Percentiles rank a stretch among this genome's conserved stretches.
These are phyloP conservation scores for Caenorhabditis sp. DNA, from an alignment of 2,888 invertebrate genomes.

Conservation along the genomic window DNA sequence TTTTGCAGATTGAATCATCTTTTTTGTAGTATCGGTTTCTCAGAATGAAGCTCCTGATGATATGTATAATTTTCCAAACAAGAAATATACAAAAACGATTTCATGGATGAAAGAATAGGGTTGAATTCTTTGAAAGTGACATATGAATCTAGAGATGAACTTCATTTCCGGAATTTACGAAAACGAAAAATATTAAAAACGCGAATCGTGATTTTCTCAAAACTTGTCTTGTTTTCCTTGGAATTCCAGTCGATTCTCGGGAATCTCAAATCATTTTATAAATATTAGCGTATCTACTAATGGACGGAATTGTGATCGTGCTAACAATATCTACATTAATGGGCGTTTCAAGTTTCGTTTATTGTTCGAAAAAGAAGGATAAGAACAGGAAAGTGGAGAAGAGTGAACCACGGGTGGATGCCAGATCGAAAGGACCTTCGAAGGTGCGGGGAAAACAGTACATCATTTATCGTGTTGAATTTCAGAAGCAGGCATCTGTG, in stretches of 20 bases:
- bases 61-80: not conserved
- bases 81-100: too few relatives aligned
- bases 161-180: too few relatives aligned
- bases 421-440: conserved; percentile 9
- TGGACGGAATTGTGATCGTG: not conserved
- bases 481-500: not conserved
- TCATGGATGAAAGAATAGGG: too few relatives aligned
- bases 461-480: not conserved
- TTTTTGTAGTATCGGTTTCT: conserved; percentile 24
- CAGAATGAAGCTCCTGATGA: conserved; percentile 1
- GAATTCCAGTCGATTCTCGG: too few relatives aligned
- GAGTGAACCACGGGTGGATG: not conserved
- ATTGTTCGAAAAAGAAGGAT: not conserved
- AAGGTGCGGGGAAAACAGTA: not conserved
- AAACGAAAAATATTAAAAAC: too few relatives aligned
- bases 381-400: conserved; percentile 4
- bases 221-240: too few relatives aligned
- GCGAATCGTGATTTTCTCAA: too few relatives aligned
- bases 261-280: not conserved
- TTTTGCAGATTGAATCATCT: conserved; percentile 42
- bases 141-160: too few relatives aligned
- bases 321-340: not conserved
- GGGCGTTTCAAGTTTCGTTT: too few relatives aligned
- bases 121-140: too few relatives aligned
- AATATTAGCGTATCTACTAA: not conserved